phyloP scores from a whole-genome alignment of 2,888 invertebrate species.

The Crocallis elinguaria region DNA sequence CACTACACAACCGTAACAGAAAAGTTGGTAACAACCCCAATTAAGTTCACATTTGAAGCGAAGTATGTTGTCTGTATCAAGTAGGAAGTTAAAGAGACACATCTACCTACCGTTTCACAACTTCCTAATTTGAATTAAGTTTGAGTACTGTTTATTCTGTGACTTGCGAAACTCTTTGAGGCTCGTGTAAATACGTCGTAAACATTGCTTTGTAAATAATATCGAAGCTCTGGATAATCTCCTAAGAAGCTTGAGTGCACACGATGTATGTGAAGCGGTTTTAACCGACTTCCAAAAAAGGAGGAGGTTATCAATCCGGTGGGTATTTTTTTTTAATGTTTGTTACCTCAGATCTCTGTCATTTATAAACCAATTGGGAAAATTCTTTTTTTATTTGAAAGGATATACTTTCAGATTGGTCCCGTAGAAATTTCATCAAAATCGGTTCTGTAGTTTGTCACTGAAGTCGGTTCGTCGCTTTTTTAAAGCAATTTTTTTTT shows the following conservation, averaged over 20 bases:
- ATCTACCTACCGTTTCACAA: background rate
- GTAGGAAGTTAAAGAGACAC: background rate
- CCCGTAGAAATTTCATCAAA: no score
- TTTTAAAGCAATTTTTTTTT: no score
- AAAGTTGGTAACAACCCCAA: no score
- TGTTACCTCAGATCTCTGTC: no score
- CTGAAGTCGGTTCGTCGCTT: no score
- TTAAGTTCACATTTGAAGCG: background rate
- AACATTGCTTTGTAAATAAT: slow-evolving; percentile 27
- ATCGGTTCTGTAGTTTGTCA: no score
- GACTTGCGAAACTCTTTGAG: slow-evolving; percentile 20
- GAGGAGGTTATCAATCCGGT: no score
- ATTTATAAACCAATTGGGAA: no score
- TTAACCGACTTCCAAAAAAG: background rate
- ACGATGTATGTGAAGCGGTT: slow-evolving; percentile 8
- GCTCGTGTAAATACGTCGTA: slow-evolving; percentile 16
- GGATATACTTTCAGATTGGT: no score
- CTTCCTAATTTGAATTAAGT: background rate
- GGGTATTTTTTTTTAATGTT: no score
- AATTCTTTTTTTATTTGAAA: no score
- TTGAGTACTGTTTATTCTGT: slow-evolving; percentile 8
- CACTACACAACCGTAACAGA: no score
- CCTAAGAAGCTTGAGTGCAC: slow-evolving; percentile 10
- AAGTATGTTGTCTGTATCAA: background rate
- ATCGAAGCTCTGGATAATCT: slow-evolving; percentile 16